Conservation (phyloP, 2,888 invertebrate genomes). For the Thymelicus sylvestris region DNA sequence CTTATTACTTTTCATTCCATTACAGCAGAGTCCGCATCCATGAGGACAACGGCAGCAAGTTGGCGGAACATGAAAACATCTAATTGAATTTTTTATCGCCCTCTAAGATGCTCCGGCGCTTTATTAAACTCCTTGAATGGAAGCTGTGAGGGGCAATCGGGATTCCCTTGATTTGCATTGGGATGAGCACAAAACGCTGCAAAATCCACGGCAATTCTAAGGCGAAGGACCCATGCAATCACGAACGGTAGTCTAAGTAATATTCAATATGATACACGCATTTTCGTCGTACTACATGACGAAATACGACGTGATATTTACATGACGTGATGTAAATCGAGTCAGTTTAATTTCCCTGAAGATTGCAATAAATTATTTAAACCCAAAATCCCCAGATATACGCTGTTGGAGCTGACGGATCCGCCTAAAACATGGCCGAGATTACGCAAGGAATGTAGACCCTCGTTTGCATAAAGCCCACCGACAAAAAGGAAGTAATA, state of each 20-base stretch:
- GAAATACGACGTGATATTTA: too few species aligned
- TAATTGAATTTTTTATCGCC: constrained; percentile 74
- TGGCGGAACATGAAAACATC: constrained; percentile 53
- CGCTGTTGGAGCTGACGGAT: constrained; percentile 25
- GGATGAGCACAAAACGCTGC: constrained; percentile 22
- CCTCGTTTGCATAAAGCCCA: constrained; percentile 34
- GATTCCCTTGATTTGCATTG: constrained; percentile 30
- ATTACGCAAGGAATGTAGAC: constrained; percentile 33
- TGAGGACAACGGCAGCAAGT: constrained; percentile 24
- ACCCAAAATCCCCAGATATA: constrained; percentile 1
- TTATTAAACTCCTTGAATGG: constrained; percentile 69
- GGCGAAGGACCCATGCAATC: constrained; percentile 1
- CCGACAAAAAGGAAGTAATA: constrained; percentile 32
- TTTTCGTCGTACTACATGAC: too few species aligned
- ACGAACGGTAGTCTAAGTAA: neutral
- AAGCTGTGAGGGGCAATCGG: constrained; percentile 38
- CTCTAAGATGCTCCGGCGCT: constrained; percentile 59
- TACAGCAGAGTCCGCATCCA: constrained; percentile 19
- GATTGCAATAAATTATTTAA: neutral
- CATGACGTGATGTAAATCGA: neutral
- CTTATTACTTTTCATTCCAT: constrained; percentile 19
- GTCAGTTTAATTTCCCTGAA: neutral
- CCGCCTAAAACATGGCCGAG: constrained; percentile 26
- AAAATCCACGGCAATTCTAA: constrained; percentile 15
- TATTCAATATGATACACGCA: neutral